A percentile compares a stretch with the other conserved stretches of the same genome.
These are phyloP conservation scores for Nannospalax galili DNA, from an alignment of 2,113 vertebrate species.

Conservation along the genomic window DNA sequence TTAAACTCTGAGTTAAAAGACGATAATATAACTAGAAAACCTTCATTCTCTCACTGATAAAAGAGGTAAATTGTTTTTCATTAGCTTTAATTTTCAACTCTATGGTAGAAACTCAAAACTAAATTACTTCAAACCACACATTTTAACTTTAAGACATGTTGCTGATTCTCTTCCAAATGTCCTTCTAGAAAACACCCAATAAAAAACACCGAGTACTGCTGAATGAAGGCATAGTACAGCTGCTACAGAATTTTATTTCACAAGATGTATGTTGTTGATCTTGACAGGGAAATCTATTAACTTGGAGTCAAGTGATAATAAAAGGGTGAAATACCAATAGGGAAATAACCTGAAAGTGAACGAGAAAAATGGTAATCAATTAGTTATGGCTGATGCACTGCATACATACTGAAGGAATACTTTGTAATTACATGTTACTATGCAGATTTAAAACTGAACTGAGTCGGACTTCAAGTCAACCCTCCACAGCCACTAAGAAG, in stretches of 20 bases:
- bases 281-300: constrained; percentile 24
- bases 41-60: not conserved
- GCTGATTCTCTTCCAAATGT: constrained; percentile 5
- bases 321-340: constrained; percentile 15
- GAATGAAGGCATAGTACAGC: not conserved
- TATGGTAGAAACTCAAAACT: constrained; percentile 42
- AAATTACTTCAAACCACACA: not conserved
- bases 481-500: not conserved
- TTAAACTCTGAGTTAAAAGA: constrained; percentile 41
- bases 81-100: not conserved
- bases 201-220: not conserved
- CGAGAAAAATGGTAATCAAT: too few species aligned
- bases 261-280: constrained; percentile 23
- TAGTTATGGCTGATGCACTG: not conserved
- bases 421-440: not conserved
- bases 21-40: too few species aligned
- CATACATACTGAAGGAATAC: not conserved
- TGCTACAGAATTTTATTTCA: not conserved
- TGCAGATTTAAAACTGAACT: not conserved
- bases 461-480: constrained; percentile 40
- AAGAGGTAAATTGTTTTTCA: constrained; percentile 1
- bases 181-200: not conserved
- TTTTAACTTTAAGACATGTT: not conserved
- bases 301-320: not conserved
- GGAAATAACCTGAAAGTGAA: not conserved